phyloP scores from a whole-genome alignment of 2,797 vertebrate genomes.

The Hemitrygon akajei region DNA sequence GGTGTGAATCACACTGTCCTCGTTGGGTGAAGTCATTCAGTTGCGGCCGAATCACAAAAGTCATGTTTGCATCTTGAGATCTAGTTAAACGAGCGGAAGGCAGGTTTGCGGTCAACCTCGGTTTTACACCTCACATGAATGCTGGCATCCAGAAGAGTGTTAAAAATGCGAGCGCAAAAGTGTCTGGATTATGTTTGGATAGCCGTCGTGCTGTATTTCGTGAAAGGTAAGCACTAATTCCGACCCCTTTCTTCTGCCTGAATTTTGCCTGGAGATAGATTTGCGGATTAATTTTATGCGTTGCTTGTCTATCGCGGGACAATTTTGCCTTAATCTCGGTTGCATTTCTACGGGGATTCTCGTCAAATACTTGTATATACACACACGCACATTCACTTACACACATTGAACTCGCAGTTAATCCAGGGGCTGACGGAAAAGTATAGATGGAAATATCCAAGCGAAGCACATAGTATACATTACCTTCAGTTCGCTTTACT shows the following conservation, averaged over 20 bases:
- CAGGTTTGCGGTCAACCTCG: neutral
- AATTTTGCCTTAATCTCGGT: neutral
- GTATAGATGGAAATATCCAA: neutral
- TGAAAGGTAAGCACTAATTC: neutral
- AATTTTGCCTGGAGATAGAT: neutral
- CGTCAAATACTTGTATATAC: neutral
- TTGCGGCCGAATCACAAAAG: neutral
- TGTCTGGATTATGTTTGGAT: neutral
- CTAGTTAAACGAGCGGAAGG: neutral
- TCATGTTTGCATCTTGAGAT: neutral
- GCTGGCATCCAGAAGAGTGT: neutral
- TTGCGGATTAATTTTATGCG: neutral
- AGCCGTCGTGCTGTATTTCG: neutral
- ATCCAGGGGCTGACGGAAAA: neutral
- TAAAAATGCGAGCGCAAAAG: neutral
- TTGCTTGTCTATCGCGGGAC: neutral
- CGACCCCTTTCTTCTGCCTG: neutral
- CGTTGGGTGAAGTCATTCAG: neutral
- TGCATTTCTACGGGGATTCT: neutral
- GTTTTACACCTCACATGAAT: neutral
- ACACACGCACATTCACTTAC: neutral
- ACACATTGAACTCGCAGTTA: neutral
- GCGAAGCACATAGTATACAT: neutral
- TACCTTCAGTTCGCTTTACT: neutral
- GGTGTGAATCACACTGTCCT: neutral